Percentiles rank a stretch among this genome's conserved stretches.
These are phyloP conservation scores for Sebastes umbrosus DNA, from an alignment of 2,797 vertebrate genomes.

Conservation along the genomic window DNA sequence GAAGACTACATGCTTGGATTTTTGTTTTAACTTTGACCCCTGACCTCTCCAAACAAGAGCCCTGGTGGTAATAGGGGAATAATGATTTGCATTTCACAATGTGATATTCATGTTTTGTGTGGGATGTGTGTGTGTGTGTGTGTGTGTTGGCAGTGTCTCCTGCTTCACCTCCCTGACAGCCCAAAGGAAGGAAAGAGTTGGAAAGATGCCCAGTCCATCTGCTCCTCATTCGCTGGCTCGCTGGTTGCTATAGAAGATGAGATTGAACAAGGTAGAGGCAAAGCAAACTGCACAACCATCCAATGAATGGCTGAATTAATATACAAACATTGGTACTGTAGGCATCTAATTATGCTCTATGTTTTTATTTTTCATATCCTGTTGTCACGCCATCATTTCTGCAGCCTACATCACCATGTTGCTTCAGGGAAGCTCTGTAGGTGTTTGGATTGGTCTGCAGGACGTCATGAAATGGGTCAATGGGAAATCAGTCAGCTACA, in stretches of 20 bases:
- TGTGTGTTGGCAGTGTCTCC: slow-evolving; percentile 86
- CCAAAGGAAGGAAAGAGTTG: slow-evolving; percentile 83
- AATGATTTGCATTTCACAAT: slow-evolving; percentile 28
- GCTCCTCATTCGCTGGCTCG: slow-evolving; percentile 81
- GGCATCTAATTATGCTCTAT: background rate
- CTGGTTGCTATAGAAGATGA: slow-evolving; percentile 88
- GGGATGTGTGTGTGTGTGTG: slow-evolving; percentile 33
- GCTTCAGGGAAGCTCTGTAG: slow-evolving; percentile 85
- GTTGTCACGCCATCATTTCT: slow-evolving; percentile 28
- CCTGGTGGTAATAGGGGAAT: background rate
- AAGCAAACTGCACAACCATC: background rate
- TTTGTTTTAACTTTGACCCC: background rate
- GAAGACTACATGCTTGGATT: background rate
- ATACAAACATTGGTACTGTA: background rate
- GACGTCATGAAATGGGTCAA: slow-evolving; percentile 86
- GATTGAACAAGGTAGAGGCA: slow-evolving; percentile 90
- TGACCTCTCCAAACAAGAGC: background rate
- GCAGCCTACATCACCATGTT: slow-evolving; percentile 94
- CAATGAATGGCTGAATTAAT: background rate
- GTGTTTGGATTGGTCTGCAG: slow-evolving; percentile 91
- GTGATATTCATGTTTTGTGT: slow-evolving; percentile 37
- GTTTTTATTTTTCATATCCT: slow-evolving; percentile 17
- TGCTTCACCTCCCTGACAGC: slow-evolving; percentile 87
- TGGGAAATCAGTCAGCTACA: slow-evolving; percentile 82
- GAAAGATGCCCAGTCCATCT: slow-evolving; percentile 88